Percentiles rank a stretch among this genome's conserved stretches.
These are phyloP conservation scores for Protobothrops mucrosquamatus DNA, from an alignment of 2,113 vertebrate species.

Conservation along the genomic window DNA sequence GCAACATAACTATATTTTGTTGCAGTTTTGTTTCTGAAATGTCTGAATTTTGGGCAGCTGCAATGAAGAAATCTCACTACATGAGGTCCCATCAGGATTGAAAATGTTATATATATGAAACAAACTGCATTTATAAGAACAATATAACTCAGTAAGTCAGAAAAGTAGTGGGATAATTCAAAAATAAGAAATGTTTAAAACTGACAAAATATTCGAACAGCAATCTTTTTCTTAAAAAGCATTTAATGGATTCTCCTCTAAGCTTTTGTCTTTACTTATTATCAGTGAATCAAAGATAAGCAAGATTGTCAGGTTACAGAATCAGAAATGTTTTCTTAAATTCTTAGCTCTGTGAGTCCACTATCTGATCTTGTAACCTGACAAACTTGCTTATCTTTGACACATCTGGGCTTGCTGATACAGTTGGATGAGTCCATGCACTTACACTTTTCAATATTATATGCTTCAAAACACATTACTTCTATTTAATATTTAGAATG, in stretches of 20 bases:
- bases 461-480: not conserved
- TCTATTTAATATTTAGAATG: not conserved
- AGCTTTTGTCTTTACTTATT: not conserved
- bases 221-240: not conserved
- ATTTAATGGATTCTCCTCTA: not conserved
- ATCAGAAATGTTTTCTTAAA: not conserved
- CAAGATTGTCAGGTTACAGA: not conserved
- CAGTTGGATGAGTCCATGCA: not conserved
- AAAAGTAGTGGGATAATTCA: not conserved
- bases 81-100: not conserved
- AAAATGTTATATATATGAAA: not conserved
- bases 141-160: not conserved
- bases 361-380: not conserved
- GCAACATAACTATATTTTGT: not conserved
- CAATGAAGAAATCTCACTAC: not conserved
- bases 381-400: not conserved
- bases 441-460: not conserved
- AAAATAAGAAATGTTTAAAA: not conserved
- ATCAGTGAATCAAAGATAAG: not conserved
- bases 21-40: not conserved
- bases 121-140: not conserved
- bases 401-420: not conserved
- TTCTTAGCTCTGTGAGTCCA: not conserved
- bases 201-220: not conserved
- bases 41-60: not conserved